Evolutionary conservation across 2,113 vertebrate genomes (phyloP).

Genomic region (Hemiprocne comata): DNA sequence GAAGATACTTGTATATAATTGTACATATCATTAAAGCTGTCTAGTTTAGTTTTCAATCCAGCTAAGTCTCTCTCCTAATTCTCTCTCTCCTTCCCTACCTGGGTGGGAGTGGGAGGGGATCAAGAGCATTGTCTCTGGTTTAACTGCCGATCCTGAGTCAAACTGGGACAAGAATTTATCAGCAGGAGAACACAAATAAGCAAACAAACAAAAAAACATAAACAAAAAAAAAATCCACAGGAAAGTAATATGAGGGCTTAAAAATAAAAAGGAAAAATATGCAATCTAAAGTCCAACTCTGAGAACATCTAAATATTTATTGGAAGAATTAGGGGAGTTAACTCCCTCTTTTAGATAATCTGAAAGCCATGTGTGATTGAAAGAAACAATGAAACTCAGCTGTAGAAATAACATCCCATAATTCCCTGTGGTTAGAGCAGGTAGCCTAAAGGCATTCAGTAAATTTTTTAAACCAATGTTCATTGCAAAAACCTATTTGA

Average conservation of each 20-base stretch:
- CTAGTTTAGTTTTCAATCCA: too few relatives aligned
- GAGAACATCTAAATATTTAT: background rate
- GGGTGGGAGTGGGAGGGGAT: too few relatives aligned
- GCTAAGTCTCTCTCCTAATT: too few relatives aligned
- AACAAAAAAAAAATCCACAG: too few relatives aligned
- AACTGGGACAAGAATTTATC: too few relatives aligned
- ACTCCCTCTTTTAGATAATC: background rate
- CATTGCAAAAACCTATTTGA: background rate
- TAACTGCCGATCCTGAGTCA: too few relatives aligned
- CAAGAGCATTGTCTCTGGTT: too few relatives aligned
- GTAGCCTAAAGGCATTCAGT: background rate
- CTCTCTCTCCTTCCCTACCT: too few relatives aligned
- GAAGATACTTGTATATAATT: too few relatives aligned
- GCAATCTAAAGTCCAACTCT: background rate
- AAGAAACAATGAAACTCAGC: background rate
- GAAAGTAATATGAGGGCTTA: background rate
- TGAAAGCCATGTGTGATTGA: background rate
- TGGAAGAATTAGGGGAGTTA: background rate
- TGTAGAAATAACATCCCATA: background rate
- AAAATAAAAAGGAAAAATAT: background rate
- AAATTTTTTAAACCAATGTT: background rate
- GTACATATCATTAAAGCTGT: too few relatives aligned
- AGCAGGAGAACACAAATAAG: too few relatives aligned
- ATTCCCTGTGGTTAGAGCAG: background rate
- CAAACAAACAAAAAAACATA: too few relatives aligned